Base-by-base conservation (phyloP, 2,113 vertebrate genomes). In the Hippopotamus amphibius region DNA sequence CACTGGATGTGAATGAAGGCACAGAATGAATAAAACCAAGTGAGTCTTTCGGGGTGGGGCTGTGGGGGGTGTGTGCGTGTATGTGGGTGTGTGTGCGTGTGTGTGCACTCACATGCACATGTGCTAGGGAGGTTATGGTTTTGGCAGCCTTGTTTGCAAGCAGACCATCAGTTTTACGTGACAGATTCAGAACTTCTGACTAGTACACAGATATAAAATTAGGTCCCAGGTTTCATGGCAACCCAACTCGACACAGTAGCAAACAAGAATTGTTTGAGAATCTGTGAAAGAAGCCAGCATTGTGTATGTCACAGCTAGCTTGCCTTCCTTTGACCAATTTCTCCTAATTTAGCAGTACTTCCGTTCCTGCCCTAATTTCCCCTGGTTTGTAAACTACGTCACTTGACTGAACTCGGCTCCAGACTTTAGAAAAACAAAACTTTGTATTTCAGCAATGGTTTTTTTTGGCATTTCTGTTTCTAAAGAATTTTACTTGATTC, bases 391-490 rank as follows among this genome's bases (percentile, higher is more conserved):
- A 92, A 97, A 91, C 82, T 53, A 97, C 53, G 84, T 96, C 96
- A 97, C 96, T 97, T 89, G 65, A 90, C 86, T 65, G 94, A 97
- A 96, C 76, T 81, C 83, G 92, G 95, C 88, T 90, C 88, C 96
- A 98, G 97, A 96, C 95, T 90, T 96, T 88, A 96, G 90, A 91
- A 97, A 97, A 97, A 98, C 95, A 98, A 84, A 89, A 97, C 77
- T 79, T 30, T 95, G 92, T 72, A 76, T 85, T 97, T 95, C 84
- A 63, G 86, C 92, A 66, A 55, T 84, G 84, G 90, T 93, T 96
- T 96, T 96, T 93, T 88, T 95, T 97, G 96, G 96, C 80, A 66
- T 84, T 95, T 92, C 83, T 81, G 77, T n/a, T 19, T 89, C 92
- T 53, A 55, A 93, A 97, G 87, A 93, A 61, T 93, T 97, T 96